These are phyloP conservation scores for Lepus europaeus DNA, from an alignment of 2,113 vertebrate genomes.

Conservation along the genomic window DNA sequence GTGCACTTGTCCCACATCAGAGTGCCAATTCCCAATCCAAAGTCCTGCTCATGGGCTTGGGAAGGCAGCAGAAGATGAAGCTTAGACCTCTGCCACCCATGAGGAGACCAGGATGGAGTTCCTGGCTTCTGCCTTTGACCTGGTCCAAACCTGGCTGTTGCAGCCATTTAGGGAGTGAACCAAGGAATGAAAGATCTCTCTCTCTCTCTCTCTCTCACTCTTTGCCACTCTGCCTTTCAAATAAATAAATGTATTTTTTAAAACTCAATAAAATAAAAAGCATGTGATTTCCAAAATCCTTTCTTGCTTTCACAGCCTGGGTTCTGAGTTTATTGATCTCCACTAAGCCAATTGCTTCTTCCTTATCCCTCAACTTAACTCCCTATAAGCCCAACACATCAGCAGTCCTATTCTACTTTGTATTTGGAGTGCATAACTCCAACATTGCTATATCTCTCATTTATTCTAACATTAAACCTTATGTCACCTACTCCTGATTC, in stretches of 20 bases:
- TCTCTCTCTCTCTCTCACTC: too few relatives aligned
- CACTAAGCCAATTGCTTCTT: conserved; percentile 34
- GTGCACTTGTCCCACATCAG: too few relatives aligned
- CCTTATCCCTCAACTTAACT: background rate
- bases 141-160: too few relatives aligned
- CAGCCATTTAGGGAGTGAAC: too few relatives aligned
- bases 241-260: background rate
- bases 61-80: too few relatives aligned
- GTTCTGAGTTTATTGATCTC: conserved; percentile 46
- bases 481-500: conserved; percentile 6
- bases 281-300: conserved; percentile 45
- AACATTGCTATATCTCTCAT: conserved; percentile 15
- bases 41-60: too few relatives aligned
- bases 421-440: background rate
- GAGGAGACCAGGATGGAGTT: too few relatives aligned
- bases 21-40: too few relatives aligned
- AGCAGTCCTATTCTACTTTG: conserved; percentile 24
- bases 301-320: conserved; percentile 56
- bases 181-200: too few relatives aligned
- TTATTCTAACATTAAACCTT: conserved; percentile 64
- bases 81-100: too few relatives aligned
- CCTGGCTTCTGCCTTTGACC: too few relatives aligned
- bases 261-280: conserved; percentile 2
- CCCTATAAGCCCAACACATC: conserved; percentile 17
- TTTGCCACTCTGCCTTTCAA: background rate